phyloP scores from a whole-genome alignment of 2,113 vertebrate genomes.

The Pyxicephalus adspersus region DNA sequence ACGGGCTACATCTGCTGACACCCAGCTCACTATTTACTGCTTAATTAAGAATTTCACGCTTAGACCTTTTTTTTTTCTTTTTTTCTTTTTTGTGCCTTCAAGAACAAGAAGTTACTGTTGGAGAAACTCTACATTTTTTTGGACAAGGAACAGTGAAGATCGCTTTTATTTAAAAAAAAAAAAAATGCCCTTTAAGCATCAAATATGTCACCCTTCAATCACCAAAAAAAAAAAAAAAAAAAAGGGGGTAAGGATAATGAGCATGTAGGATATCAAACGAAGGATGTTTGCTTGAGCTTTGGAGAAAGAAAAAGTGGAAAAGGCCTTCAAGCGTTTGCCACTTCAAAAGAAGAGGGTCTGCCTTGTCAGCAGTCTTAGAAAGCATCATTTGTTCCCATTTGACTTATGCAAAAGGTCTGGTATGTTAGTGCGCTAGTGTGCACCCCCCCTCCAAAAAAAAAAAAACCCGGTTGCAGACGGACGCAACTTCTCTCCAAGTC shows the following conservation, averaged over 20 bases:
- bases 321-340: constrained; percentile 70
- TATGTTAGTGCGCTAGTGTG: constrained; percentile 65
- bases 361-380: constrained; percentile 73
- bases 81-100: constrained; percentile 68
- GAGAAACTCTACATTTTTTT: constrained; percentile 83
- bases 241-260: constrained; percentile 84
- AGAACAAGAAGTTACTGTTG: constrained; percentile 84
- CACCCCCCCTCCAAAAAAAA: constrained; percentile 74
- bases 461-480: too few relatives aligned
- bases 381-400: constrained; percentile 84
- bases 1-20: constrained; percentile 86
- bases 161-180: constrained; percentile 65
- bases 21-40: constrained; percentile 83
- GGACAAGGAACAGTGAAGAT: constrained; percentile 77
- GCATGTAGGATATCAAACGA: constrained; percentile 81
- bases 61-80: constrained; percentile 66
- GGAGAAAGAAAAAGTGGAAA: constrained; percentile 76
- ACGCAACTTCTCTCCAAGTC: constrained; percentile 63
- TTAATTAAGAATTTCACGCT: constrained; percentile 90
- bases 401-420: constrained; percentile 85
- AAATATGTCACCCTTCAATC: constrained; percentile 78
- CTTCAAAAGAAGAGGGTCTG: constrained; percentile 78
- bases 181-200: constrained; percentile 73
- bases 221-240: constrained; percentile 85
- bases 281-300: constrained; percentile 78